Evolutionary conservation across 37 sponge, comb jelly and placozoan species (phyloP).

Genomic region (Aplysina aerophoba): DNA sequence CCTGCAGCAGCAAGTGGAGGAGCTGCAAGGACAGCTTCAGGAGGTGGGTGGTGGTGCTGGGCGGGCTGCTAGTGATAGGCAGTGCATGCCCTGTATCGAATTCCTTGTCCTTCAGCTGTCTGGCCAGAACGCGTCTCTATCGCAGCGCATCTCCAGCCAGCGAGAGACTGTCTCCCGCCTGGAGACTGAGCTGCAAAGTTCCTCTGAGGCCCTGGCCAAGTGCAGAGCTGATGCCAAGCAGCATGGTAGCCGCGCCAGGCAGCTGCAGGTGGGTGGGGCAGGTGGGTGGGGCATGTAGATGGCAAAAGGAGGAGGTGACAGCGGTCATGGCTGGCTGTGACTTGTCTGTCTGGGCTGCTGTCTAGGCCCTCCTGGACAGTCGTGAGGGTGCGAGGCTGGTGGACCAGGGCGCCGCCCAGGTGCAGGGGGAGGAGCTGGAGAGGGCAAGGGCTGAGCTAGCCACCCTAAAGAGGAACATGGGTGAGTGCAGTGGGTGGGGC

Average conservation of each 20-base stretch:
- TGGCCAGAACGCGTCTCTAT: conserved; percentile 54
- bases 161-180: conserved; percentile 65
- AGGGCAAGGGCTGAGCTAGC: conserved; percentile 41
- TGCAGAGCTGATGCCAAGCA: conserved; percentile 44
- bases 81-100: background rate
- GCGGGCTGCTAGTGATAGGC: background rate
- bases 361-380: conserved; percentile 14
- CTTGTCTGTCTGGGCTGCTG: background rate
- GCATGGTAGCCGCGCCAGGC: conserved; percentile 16
- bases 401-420: background rate
- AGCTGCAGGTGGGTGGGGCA: conserved; percentile 61
- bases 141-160: conserved; percentile 33
- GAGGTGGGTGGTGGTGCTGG: conserved; percentile 44
- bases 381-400: background rate
- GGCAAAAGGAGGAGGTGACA: too few species aligned
- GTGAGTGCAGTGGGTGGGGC: conserved; percentile 6
- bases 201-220: conserved; percentile 51
- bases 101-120: conserved; percentile 14
- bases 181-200: conserved; percentile 63
- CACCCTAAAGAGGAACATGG: conserved; percentile 40
- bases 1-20: conserved; percentile 64
- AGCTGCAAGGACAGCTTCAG: conserved; percentile 60
- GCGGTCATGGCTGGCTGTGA: too few species aligned
- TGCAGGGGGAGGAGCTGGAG: conserved; percentile 13
- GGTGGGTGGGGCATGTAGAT: conserved; percentile 5